These are phyloP conservation scores for Myanophis thanlyinensis DNA, from an alignment of 2,113 vertebrate species.

Conservation along the genomic window DNA sequence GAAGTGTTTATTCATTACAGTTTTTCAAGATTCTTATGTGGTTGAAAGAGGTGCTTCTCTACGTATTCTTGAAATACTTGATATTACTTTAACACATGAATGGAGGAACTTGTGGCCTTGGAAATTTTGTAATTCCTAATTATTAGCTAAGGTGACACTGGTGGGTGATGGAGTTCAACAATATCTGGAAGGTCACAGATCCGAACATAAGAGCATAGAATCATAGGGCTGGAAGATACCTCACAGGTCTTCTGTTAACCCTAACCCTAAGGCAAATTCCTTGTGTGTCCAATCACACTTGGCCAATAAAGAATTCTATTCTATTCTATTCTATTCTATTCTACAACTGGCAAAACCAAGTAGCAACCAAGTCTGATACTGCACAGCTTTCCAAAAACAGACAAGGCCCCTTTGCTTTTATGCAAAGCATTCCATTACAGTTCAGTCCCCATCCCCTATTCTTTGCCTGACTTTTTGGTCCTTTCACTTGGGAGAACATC, in stretches of 20 bases:
- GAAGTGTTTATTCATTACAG: background rate
- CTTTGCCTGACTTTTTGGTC: rapidly evolving
- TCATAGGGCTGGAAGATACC: no score
- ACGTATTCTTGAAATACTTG: background rate
- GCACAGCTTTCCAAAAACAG: background rate
- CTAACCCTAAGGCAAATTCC: no score
- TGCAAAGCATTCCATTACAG: background rate
- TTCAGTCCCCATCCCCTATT: background rate
- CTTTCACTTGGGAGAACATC: background rate
- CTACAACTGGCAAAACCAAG: no score
- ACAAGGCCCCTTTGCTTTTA: background rate
- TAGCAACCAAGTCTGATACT: background rate
- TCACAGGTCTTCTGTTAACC: no score
- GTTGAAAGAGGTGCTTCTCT: background rate
- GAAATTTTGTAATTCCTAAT: background rate
- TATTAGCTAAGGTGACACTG: background rate
- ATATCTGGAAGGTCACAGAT: background rate
- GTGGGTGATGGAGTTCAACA: background rate
- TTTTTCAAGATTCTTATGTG: background rate
- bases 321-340: no score
- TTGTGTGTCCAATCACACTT: no score
- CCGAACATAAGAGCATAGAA: background rate
- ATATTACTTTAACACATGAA: background rate
- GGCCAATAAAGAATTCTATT: no score
- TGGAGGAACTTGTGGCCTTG: background rate